Evolutionary conservation across 2,113 vertebrate species (phyloP).

Genomic region (Halcyon malimbica): DNA sequence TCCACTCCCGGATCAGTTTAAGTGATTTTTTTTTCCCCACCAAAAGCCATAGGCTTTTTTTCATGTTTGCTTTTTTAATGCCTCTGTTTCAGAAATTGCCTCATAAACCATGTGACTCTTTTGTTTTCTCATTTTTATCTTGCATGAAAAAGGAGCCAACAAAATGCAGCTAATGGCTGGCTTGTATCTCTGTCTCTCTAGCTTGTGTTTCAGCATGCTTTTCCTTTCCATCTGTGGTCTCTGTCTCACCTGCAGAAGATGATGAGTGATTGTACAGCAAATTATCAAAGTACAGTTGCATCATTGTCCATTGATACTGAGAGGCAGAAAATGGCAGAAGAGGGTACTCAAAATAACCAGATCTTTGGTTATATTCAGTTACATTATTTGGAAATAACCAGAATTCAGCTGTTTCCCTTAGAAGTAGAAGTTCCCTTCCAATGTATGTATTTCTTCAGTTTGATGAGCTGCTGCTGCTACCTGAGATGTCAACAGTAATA

Average conservation of each 20-base stretch:
- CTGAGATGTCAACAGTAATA: background rate
- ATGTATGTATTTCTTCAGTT: background rate
- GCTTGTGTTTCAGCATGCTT: background rate
- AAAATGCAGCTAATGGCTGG: conserved; percentile 38
- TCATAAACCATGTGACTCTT: conserved; percentile 68
- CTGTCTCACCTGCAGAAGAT: background rate
- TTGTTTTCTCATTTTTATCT: conserved; percentile 14
- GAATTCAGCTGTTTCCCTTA: background rate
- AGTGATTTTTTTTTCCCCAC: conserved; percentile 43
- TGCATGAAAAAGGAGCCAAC: conserved; percentile 12
- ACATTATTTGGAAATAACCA: too few species aligned
- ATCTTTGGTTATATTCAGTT: background rate
- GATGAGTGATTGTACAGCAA: background rate
- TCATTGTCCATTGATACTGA: background rate
- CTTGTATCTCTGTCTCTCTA: background rate
- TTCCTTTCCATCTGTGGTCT: background rate
- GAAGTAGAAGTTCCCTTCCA: background rate
- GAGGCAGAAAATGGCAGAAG: background rate
- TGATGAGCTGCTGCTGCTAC: background rate
- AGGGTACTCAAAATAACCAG: background rate
- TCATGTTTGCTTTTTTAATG: conserved; percentile 21
- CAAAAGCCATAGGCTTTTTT: conserved; percentile 62
- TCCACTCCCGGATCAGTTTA: conserved; percentile 63
- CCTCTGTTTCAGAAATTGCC: conserved; percentile 64
- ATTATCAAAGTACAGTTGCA: background rate